Evolutionary conservation across 2,888 invertebrate genomes (phyloP).

Genomic region (Subacronicta megacephala): DNA sequence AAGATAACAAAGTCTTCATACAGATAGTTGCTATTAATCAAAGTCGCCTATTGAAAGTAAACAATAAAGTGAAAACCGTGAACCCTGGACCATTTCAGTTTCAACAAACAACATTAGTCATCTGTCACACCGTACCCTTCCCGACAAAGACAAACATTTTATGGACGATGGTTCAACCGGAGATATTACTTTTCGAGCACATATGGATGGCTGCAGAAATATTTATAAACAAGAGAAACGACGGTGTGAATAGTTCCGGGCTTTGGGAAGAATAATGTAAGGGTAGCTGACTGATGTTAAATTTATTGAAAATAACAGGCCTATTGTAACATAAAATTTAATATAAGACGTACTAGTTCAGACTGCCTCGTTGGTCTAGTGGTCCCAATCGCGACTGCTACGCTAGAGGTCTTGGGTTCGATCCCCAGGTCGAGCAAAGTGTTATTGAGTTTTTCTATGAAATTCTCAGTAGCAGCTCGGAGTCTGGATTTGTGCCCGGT

Average conservation of each 20-base stretch:
- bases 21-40: conserved; percentile 75
- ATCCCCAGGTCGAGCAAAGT: too few species aligned
- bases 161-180: conserved; percentile 59
- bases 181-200: conserved; percentile 66
- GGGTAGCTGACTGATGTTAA: too few species aligned
- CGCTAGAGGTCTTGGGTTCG: too few species aligned
- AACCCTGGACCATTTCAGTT: conserved; percentile 66
- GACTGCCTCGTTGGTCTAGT: too few species aligned
- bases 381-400: too few species aligned
- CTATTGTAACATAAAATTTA: too few species aligned
- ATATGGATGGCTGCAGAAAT: conserved; percentile 56
- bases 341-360: too few species aligned
- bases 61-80: conserved; percentile 67
- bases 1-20: conserved; percentile 56
- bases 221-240: conserved; percentile 47
- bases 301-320: too few species aligned
- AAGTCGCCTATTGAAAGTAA: conserved; percentile 75
- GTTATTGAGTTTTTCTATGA: too few species aligned
- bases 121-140: conserved; percentile 73
- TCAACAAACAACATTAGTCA: conserved; percentile 81
- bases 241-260: conserved; percentile 42
- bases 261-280: conserved; percentile 14
- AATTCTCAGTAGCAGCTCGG: too few species aligned
- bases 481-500: too few species aligned
- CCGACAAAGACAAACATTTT: conserved; percentile 72